Evolutionary conservation across 2,888 invertebrate species (phyloP), one percentile per base, ranked within the genome.

Genomic region (Dermolepida albohirtum): DNA sequence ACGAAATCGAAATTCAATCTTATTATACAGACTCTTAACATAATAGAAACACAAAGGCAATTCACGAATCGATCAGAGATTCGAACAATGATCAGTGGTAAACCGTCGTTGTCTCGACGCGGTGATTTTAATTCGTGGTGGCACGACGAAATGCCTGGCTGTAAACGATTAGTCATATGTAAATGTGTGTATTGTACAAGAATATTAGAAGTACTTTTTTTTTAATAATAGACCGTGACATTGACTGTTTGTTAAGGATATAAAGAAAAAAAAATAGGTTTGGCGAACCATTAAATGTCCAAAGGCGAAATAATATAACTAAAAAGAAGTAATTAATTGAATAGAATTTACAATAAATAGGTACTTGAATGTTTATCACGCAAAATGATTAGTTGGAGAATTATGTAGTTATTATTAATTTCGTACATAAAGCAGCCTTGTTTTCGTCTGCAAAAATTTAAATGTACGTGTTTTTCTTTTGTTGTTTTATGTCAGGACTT

Each of bases 111-210:
- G 34, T 34, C 6, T 34, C 34, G 6, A 6, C 1, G 34, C 34
- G 16, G 59, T 34, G 59, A 62, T 14, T 62, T 47, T 44, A 34
- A 47, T 47, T 47, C 29, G 29, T 16, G 59, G 59, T 62, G 6
- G 14, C 5, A 34, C 39, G 5, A 34, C 59, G 47, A 49, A 22
- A 62, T 47, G 11, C 59, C 8, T 16, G 5, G 27, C 29, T 12
- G 51, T 27, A 43, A 22, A 17, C 55, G n/a, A 34, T 59, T 59
- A 59, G 43, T 59, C 44, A 54, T 54, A 54, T 54, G 54, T 54
- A 29, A 54, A 54, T 54, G 39, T 54, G 11, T 47, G 12, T n/a
- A 11, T 27, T 57, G 41, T 16, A 62, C 47, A 62, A 47, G 47
- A 62, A 62, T 62, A 47, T 62, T 62, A 47, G 14, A 47, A 44